Evolutionary conservation across 1,140 invertebrate species (phyloP).

Genomic region (Ceratina calcarata): DNA sequence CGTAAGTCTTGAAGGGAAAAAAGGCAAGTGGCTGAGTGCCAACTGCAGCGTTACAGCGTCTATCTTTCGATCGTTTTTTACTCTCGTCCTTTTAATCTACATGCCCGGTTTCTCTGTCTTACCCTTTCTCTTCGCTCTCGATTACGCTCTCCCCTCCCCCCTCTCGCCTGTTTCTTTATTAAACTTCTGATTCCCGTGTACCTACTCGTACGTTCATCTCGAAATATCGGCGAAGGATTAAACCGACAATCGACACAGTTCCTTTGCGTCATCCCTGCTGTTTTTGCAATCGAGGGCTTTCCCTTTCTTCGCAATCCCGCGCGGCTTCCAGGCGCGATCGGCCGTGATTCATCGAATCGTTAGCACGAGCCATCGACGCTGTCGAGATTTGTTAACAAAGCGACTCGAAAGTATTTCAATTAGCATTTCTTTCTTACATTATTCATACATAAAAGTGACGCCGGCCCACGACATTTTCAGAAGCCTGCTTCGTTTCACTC

Average conservation of each 20-base stretch:
- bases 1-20: constrained; percentile 21
- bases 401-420: constrained; percentile 23
- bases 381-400: constrained; percentile 39
- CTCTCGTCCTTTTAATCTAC: constrained; percentile 36
- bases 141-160: not conserved
- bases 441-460: constrained; percentile 36
- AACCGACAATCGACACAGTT: constrained; percentile 39
- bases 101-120: not conserved
- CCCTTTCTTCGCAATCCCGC: constrained; percentile 35
- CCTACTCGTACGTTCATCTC: not conserved
- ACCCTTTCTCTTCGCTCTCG: not conserved
- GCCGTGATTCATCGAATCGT: constrained; percentile 46
- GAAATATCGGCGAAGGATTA: constrained; percentile 32
- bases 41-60: constrained; percentile 29
- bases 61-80: constrained; percentile 13
- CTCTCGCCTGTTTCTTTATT: not conserved
- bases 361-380: not conserved
- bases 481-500: too few relatives aligned
- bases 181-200: constrained; percentile 7
- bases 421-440: constrained; percentile 35
- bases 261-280: constrained; percentile 45
- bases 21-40: constrained; percentile 32
- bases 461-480: not conserved
- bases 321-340: constrained; percentile 26
- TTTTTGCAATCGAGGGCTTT: constrained; percentile 35